Conservation (phyloP, 2,888 invertebrate species). For the Acleris holmiana region DNA sequence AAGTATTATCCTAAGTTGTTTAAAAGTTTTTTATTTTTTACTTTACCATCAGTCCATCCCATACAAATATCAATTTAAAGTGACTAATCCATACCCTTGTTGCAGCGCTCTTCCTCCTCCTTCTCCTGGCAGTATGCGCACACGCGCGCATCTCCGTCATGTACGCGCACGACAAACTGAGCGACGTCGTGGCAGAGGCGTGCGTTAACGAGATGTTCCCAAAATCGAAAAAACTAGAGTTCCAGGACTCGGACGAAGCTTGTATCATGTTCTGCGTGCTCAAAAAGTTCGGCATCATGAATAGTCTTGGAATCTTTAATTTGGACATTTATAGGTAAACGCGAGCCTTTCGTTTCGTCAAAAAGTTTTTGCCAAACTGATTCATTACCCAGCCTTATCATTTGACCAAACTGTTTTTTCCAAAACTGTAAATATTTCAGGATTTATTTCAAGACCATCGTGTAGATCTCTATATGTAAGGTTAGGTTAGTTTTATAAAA, state of each 20-base stretch:
- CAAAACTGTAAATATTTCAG: too few species aligned
- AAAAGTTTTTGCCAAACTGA: too few species aligned
- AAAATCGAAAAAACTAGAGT: conserved; percentile 57
- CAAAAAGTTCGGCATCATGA: conserved; percentile 75
- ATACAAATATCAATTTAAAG: too few species aligned
- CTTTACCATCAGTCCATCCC: too few species aligned
- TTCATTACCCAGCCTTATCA: too few species aligned
- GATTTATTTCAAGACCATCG: too few species aligned
- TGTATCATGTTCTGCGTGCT: conserved; percentile 77
- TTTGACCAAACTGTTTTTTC: too few species aligned
- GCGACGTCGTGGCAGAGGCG: conserved; percentile 66
- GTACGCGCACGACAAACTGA: conserved; percentile 73
- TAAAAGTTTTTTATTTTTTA: too few species aligned
- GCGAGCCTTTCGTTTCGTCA: too few species aligned
- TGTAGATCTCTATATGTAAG: too few species aligned
- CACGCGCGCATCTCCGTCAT: conserved; percentile 70
- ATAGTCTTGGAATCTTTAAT: conserved; percentile 62
- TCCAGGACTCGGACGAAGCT: conserved; percentile 73
- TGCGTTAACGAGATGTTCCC: conserved; percentile 75
- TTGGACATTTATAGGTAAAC: conserved; percentile 70
- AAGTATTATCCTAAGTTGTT: too few species aligned
- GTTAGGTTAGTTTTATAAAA: too few species aligned
- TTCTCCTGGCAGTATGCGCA: conserved; percentile 47
- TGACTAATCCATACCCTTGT: not conserved
- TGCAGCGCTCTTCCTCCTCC: conserved; percentile 39